Conservation (phyloP, 2,797 vertebrate genomes). For the Muraenolepis orangiensis region DNA sequence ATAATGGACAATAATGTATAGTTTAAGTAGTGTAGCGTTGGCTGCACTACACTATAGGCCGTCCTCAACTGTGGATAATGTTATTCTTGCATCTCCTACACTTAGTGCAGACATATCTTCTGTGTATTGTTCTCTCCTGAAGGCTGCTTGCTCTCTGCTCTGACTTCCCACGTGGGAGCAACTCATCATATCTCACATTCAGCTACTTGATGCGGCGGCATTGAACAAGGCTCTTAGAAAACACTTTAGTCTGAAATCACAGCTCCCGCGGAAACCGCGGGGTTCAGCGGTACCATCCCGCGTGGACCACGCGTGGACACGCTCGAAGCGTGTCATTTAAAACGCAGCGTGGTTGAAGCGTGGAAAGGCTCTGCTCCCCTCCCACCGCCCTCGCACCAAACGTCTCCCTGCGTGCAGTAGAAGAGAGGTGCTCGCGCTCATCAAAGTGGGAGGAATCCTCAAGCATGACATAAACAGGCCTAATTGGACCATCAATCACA, state of each 20-base stretch:
- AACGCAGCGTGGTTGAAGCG: neutral
- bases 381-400: neutral
- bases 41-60: neutral
- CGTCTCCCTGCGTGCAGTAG: constrained; percentile 6
- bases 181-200: neutral
- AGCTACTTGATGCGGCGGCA: neutral
- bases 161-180: neutral
- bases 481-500: constrained; percentile 74
- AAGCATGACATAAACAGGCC: constrained; percentile 69
- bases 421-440: constrained; percentile 61
- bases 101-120: neutral
- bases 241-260: neutral
- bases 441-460: constrained; percentile 68
- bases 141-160: neutral
- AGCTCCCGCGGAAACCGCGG: neutral
- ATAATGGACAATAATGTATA: neutral
- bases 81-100: neutral
- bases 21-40: neutral
- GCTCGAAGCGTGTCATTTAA: neutral
- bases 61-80: neutral
- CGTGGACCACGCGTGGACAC: neutral
- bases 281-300: neutral
- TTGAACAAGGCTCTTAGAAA: neutral
- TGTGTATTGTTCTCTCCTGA: neutral
- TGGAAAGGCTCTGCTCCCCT: neutral